Percentiles rank a stretch among this genome's conserved stretches.
These are phyloP conservation scores for Tretioscincus oriximinensis DNA, from an alignment of 2,113 vertebrate species.

Conservation along the genomic window DNA sequence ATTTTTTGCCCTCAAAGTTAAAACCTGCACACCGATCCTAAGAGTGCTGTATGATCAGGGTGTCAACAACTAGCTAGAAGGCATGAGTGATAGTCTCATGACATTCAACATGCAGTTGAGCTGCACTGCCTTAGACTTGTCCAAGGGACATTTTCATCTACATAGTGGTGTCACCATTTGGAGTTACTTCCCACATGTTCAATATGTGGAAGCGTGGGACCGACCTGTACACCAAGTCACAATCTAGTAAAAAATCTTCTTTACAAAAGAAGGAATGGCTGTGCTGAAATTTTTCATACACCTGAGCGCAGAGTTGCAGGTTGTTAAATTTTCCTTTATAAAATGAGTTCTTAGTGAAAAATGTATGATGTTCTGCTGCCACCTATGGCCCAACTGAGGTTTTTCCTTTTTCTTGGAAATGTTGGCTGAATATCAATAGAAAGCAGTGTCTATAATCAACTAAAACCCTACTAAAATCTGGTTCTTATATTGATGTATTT, in stretches of 20 bases:
- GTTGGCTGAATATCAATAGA: background rate
- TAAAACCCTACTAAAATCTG: background rate
- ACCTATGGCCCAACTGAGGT: constrained; percentile 45
- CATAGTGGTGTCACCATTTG: no score
- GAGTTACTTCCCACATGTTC: no score
- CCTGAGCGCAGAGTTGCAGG: constrained; percentile 15
- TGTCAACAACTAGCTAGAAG: no score
- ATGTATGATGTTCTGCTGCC: constrained; percentile 45
- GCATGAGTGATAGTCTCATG: no score
- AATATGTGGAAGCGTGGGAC: background rate
- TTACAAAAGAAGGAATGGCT: background rate
- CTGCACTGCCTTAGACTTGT: no score
- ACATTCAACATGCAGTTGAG: no score
- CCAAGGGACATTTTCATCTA: no score
- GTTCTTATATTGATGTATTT: background rate
- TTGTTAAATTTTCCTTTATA: fast-evolving
- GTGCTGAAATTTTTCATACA: constrained; percentile 21
- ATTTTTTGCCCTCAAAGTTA: no score
- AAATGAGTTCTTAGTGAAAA: background rate
- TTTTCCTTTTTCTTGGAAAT: background rate
- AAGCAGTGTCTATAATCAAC: background rate
- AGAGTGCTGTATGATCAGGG: no score
- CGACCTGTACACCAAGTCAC: background rate
- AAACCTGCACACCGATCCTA: no score
- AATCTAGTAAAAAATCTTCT: background rate